Evolutionary conservation across 2,113 vertebrate species (phyloP).

Genomic region (Phrynosoma platyrhinos): DNA sequence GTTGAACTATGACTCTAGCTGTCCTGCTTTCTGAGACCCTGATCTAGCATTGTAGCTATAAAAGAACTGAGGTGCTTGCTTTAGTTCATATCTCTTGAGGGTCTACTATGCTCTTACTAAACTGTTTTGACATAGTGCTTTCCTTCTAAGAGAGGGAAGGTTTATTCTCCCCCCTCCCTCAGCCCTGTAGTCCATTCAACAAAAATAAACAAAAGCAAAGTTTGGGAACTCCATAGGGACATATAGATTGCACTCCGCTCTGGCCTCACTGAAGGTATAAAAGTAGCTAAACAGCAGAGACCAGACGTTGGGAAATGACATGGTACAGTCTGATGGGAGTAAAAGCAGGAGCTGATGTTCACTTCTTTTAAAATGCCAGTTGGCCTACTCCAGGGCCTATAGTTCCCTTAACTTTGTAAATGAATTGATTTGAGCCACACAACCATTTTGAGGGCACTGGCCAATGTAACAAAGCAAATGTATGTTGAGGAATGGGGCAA

Average conservation of each 20-base stretch:
- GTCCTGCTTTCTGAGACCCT: background rate
- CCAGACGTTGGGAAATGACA: background rate
- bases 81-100: background rate
- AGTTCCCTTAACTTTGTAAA: background rate
- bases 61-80: background rate
- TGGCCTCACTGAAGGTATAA: background rate
- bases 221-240: background rate
- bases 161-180: background rate
- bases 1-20: background rate
- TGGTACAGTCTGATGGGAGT: background rate
- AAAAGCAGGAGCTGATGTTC: background rate
- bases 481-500: too few species aligned
- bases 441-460: background rate
- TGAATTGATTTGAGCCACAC: background rate
- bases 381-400: background rate
- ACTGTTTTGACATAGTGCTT: constrained; percentile 9
- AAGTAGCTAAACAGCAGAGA: background rate
- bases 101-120: background rate
- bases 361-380: background rate
- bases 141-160: background rate
- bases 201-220: background rate
- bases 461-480: background rate
- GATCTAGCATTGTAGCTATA: background rate
- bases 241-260: background rate
- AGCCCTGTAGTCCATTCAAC: background rate